Evolutionary conservation across 92 coral and sea anemone genomes (phyloP).

Genomic region (Porites rus): DNA sequence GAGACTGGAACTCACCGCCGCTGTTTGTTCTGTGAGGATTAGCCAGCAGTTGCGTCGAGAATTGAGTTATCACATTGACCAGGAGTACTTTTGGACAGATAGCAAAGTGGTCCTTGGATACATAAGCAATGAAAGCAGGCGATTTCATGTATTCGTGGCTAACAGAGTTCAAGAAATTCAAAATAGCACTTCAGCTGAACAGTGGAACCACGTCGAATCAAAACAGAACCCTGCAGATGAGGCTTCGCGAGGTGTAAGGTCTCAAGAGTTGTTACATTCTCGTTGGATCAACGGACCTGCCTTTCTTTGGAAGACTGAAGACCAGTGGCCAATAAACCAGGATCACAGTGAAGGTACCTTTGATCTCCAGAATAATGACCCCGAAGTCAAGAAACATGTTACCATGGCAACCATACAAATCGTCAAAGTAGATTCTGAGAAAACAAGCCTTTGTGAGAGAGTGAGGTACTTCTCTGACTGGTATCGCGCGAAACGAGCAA

Average conservation of each 20-base stretch:
- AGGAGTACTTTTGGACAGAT: constrained; percentile 56
- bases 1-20: constrained; percentile 62
- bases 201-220: constrained; percentile 23
- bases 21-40: no score
- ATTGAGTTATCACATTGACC: neutral
- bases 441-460: constrained; percentile 19
- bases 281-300: no score
- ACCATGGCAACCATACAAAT: neutral
- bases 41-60: constrained; percentile 7
- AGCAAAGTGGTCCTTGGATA: constrained; percentile 65
- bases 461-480: constrained; percentile 58
- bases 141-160: constrained; percentile 61
- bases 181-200: constrained; percentile 1
- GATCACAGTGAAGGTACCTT: no score
- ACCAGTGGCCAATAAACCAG: no score
- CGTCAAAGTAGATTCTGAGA: constrained; percentile 51
- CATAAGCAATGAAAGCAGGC: constrained; percentile 55
- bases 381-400: no score
- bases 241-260: neutral
- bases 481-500: constrained; percentile 49
- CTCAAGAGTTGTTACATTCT: no score
- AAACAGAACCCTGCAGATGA: constrained; percentile 60
- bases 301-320: no score
- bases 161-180: constrained; percentile 61
- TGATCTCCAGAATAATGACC: no score